phyloP scores from a whole-genome alignment of 2,888 invertebrate genomes.

The Mythimna albipuncta region DNA sequence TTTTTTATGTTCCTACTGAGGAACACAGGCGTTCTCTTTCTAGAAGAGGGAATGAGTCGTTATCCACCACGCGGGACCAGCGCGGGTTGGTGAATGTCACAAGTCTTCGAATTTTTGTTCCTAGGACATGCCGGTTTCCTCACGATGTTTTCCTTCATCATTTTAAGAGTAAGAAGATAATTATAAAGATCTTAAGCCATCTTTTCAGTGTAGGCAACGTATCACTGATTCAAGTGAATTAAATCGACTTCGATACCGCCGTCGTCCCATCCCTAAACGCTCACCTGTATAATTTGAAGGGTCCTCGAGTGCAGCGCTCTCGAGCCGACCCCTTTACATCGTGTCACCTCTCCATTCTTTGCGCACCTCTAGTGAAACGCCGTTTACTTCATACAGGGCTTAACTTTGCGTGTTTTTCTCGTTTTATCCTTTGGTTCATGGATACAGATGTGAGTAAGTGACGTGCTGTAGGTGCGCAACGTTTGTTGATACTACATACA shows the following conservation, averaged over 20 bases:
- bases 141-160: no score
- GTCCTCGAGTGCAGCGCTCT: conserved; percentile 77
- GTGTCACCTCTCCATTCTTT: conserved; percentile 76
- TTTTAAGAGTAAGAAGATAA: no score
- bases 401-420: conserved; percentile 51
- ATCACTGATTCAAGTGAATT: no score
- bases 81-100: no score
- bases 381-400: conserved; percentile 64
- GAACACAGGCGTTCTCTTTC: no score
- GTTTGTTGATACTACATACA: not conserved
- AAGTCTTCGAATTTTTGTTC: no score
- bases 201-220: no score
- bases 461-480: not conserved
- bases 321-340: conserved; percentile 79
- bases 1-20: no score
- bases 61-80: no score
- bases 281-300: conserved; percentile 86
- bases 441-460: conserved; percentile 25
- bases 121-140: no score
- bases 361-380: conserved; percentile 63
- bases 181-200: no score
- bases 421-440: conserved; percentile 49
- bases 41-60: no score
- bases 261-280: conserved; percentile 63
- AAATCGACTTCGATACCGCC: conserved; percentile 49